phyloP scores from a whole-genome alignment of 2,797 vertebrate species.

The Eulemur mongoz region DNA sequence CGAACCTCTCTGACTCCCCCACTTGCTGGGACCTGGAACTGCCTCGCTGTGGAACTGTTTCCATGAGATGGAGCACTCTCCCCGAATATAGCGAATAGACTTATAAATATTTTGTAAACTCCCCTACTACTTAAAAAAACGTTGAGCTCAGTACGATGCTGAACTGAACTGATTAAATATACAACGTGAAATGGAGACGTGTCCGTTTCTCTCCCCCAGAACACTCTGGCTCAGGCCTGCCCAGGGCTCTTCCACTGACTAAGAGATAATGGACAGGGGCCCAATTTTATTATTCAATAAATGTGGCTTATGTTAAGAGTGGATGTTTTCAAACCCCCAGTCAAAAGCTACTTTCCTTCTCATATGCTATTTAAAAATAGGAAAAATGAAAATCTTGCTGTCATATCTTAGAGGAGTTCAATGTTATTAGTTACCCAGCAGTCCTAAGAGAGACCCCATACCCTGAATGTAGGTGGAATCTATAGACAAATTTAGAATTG shows the following conservation, averaged over 20 bases:
- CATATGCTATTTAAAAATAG: background rate
- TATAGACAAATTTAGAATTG: background rate
- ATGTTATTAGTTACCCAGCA: background rate
- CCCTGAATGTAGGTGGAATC: too few species aligned
- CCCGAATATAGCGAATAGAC: background rate
- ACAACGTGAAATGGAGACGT: background rate
- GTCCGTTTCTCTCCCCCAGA: rapidly evolving
- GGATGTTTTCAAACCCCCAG: background rate
- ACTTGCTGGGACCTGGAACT: background rate
- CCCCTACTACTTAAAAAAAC: background rate
- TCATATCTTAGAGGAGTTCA: background rate
- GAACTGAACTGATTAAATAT: background rate
- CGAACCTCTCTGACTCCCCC: background rate
- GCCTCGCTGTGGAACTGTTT: background rate
- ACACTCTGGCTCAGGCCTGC: background rate
- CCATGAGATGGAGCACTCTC: background rate
- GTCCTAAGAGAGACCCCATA: background rate
- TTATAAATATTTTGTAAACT: background rate
- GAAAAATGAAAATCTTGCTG: background rate
- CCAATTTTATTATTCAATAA: background rate
- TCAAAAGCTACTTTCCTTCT: background rate
- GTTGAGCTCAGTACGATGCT: background rate
- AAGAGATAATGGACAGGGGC: background rate
- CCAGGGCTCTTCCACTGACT: background rate
- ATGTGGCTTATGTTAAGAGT: background rate